Evolutionary conservation across 92 coral and sea anemone species (phyloP), one percentile per base, ranked within the genome.

Genomic region (Paramuricea clavata): DNA sequence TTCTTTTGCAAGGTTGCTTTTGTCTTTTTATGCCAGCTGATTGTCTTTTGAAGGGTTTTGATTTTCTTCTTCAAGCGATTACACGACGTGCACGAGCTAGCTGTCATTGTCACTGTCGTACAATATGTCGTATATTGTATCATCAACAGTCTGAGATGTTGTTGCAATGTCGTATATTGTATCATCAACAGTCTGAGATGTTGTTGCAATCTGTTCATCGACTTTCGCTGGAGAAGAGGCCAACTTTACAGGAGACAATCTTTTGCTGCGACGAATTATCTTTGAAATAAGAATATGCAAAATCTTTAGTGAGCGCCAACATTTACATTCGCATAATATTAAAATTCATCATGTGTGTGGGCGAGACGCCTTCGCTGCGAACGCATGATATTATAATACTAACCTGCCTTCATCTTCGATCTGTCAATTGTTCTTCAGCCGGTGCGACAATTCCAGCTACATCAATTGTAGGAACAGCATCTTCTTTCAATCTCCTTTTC

Each of bases 381-480:
- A 57, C n/a, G n/a, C n/a, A n/a, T 57, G 2, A 2, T 4, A 4
- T 1, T 19, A 6, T 4, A 57, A 49, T 57, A 57, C 65, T 57
- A 57, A 57, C 65, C 65, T 57, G 65, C 17, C 65, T 57, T 57
- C 12, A 12, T 57, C 11, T 57, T 57, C 23, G 61, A 52, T 52
- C 61, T 6, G 21, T 52, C 11, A 17, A 13, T 13, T 52, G 61
- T 52, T 52, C 16, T 22, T 57, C 65, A 57, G 65, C 42, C 5
- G 43, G 22, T 31, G 74, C 42, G 10, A 68, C 47, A 3, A 31
- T 68, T 31, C 74, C 74, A 32, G 74, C 74, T 31, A 36, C 47
- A 19, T 68, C 74, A 31, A 68, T 36, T 17, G 74, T 68, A 28
- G 74, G 47, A 15, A 68, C 74, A 31, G 74, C 74, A 36, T 68